Base-by-base conservation (phyloP, 2,888 invertebrate genomes). In the Amblyteles armatorius region DNA sequence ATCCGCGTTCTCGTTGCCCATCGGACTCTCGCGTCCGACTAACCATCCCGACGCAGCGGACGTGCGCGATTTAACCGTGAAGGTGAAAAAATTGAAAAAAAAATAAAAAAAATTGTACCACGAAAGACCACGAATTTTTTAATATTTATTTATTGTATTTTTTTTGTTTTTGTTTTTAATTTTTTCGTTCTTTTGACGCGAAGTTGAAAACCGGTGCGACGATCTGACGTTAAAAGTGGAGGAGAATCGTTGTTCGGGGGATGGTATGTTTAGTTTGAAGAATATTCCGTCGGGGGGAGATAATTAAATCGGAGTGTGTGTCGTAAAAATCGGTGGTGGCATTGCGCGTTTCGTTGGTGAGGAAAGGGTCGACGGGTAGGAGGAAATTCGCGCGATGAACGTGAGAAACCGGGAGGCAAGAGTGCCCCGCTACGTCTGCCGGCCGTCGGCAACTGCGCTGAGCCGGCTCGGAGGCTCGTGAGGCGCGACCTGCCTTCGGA, bases 381-480 rank as follows among this genome's bases (percentile, higher is more conserved):
- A 55, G 36, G 69, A 82, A 63, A 52, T 65, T 73, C 50, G 48
- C 60, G 69, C 55, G 52, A 73, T 73, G 79, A 85, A 67, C 36
- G 77, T 40, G 67, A 55, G 67, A 77, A 52, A 50, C 26, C 65
- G 55, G 26, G 26, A 36, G 65, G 36, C 74, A 67, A 85, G 77
- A 80, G 77, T 80, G 68, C 55, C 44, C 26, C 77, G 68, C 80
- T 48, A 57, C 26, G 73, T 80, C 85, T 72, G 82, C 79, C 77
- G 80, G 78, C 80, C 80, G 77, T 82, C 82, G 85, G 82, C 82
- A 83, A 80, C 76, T 81, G 80, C 44, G 77, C 82, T 83, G 84
- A 85, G 82, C 63, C 74, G 85, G 82, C 82, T 79, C 68, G 22
- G 69, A 16, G 57, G 55, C 52, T 69, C 85, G 73, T 50, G 57